Conservation (phyloP, 2,888 invertebrate genomes). For the Clivina fossor region DNA sequence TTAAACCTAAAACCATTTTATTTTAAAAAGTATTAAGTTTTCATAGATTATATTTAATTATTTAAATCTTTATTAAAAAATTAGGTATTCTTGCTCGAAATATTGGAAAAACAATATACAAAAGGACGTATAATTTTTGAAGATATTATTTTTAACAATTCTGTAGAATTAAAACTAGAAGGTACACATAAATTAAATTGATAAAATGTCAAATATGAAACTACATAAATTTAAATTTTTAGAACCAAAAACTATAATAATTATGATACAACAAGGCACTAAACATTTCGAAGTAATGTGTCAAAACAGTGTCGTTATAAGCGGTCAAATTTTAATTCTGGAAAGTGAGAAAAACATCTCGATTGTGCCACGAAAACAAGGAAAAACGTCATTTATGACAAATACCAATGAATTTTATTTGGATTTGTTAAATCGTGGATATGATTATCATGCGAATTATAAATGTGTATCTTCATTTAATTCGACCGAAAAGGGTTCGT, state of each 20-base stretch:
- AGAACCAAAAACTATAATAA: conserved; percentile 45
- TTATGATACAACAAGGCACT: conserved; percentile 51
- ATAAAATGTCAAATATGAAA: background rate
- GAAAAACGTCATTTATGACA: background rate
- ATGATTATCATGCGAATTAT: background rate
- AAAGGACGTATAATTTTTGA: conserved; percentile 9
- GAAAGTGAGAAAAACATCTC: background rate
- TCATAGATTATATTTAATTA: too few relatives aligned
- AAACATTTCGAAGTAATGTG: conserved; percentile 53
- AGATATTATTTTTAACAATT: conserved; percentile 11
- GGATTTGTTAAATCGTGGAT: conserved; percentile 3
- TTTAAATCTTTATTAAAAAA: too few relatives aligned
- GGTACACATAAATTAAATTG: conserved; percentile 5
- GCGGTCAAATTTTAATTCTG: too few relatives aligned
- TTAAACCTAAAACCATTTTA: too few relatives aligned
- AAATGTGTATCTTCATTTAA: background rate
- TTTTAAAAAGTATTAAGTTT: too few relatives aligned
- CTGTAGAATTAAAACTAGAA: background rate
- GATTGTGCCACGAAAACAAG: background rate
- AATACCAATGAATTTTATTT: conserved; percentile 6
- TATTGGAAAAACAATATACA: background rate
- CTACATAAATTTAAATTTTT: conserved; percentile 3
- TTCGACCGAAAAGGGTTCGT: conserved; percentile 1
- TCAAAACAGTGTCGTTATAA: background rate
- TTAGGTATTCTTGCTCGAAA: too few relatives aligned